Evolutionary conservation across 2,797 vertebrate genomes (phyloP).

Genomic region (Amblyraja radiata): DNA sequence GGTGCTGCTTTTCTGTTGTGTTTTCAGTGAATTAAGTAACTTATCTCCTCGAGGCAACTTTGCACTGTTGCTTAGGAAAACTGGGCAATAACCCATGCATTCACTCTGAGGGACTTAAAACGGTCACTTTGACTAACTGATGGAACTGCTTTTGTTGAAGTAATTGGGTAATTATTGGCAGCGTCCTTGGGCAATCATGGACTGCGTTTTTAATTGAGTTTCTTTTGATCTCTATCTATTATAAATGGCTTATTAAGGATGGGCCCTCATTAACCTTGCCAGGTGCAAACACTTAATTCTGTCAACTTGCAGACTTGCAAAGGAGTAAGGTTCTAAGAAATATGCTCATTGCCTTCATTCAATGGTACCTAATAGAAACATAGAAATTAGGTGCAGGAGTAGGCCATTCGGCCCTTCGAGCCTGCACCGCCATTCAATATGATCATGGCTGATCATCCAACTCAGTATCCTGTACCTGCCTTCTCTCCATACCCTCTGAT

Average conservation of each 20-base stretch:
- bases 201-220: background rate
- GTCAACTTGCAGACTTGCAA: background rate
- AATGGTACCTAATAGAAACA: too few species aligned
- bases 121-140: background rate
- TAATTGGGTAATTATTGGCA: background rate
- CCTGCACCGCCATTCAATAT: too few species aligned
- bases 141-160: background rate
- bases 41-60: background rate
- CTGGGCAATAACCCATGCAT: background rate
- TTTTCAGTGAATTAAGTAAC: background rate
- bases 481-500: too few species aligned
- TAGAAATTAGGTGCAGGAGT: too few species aligned
- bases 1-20: background rate
- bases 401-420: too few species aligned
- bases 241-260: background rate
- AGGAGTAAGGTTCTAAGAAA: background rate
- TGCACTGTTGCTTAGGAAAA: background rate
- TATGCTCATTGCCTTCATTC: background rate
- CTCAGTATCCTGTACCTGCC: too few species aligned
- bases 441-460: too few species aligned
- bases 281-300: background rate
- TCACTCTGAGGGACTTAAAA: background rate
- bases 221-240: background rate
- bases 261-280: background rate
- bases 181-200: background rate